Percentiles rank a stretch among this genome's conserved stretches.
Evolutionary conservation across 2,113 vertebrate species (phyloP).

Genomic region (Amblyopsis rosae): DNA sequence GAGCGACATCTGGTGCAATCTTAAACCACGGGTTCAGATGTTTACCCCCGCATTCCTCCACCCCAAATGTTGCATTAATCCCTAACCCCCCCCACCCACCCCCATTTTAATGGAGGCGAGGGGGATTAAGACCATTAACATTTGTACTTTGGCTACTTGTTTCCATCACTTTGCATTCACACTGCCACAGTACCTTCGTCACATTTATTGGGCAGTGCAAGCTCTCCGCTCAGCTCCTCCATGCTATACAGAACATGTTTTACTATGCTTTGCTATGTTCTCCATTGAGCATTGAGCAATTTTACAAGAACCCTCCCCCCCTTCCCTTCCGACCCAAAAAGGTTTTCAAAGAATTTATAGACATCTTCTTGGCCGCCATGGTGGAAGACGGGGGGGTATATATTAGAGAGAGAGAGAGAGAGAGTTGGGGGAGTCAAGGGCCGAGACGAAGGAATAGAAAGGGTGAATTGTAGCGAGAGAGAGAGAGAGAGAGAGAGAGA

Average conservation of each 20-base stretch:
- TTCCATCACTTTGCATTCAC: slow-evolving; percentile 37
- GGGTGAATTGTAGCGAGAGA: slow-evolving; percentile 26
- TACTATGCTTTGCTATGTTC: slow-evolving; percentile 23
- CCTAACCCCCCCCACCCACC: slow-evolving; percentile 50
- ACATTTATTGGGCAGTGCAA: slow-evolving; percentile 10
- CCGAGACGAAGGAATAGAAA: slow-evolving; percentile 53
- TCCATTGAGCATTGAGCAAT: background rate
- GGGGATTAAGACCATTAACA: slow-evolving; percentile 66
- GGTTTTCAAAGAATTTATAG: slow-evolving; percentile 29
- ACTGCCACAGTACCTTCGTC: slow-evolving; percentile 1
- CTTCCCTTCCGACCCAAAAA: background rate
- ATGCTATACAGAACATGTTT: background rate
- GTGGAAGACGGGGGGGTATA: slow-evolving; percentile 6
- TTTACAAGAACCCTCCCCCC: too few species aligned
- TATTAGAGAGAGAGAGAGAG: slow-evolving; percentile 6
- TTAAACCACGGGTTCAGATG: slow-evolving; percentile 41
- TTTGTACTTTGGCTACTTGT: slow-evolving; percentile 52
- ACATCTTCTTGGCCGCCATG: slow-evolving; percentile 30
- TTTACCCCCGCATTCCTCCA: slow-evolving; percentile 37
- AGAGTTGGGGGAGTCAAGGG: slow-evolving; percentile 27
- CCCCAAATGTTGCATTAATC: slow-evolving; percentile 60
- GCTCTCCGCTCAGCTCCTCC: slow-evolving; percentile 4
- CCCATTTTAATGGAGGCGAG: slow-evolving; percentile 55
- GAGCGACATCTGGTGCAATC: slow-evolving; percentile 73
- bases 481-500: slow-evolving; percentile 9